Evolutionary conservation across 2,888 invertebrate species (phyloP).

Genomic region (Anarsia innoxiella): DNA sequence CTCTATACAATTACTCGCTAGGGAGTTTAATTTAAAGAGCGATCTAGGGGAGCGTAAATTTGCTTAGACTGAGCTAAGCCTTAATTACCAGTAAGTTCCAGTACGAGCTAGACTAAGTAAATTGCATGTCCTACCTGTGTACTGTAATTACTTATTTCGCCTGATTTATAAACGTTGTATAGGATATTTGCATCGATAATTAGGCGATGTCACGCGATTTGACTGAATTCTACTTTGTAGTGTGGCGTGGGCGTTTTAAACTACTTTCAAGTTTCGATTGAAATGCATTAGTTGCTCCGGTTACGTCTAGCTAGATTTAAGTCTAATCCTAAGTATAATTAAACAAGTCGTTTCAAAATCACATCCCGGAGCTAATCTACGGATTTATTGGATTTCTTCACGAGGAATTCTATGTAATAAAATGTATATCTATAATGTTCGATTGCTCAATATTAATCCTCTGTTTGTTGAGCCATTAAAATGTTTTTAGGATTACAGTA

Average conservation of each 20-base stretch:
- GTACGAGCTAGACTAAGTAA: slow-evolving; percentile 22
- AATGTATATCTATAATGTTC: too few relatives aligned
- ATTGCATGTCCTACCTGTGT: slow-evolving; percentile 30
- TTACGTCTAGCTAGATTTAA: too few relatives aligned
- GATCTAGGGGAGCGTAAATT: slow-evolving; percentile 38
- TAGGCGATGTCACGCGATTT: slow-evolving; percentile 16
- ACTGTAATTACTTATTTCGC: slow-evolving; percentile 28
- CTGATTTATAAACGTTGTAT: slow-evolving; percentile 20
- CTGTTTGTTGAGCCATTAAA: too few relatives aligned
- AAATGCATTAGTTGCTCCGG: too few relatives aligned
- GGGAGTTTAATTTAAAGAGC: slow-evolving; percentile 32
- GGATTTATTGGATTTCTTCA: too few relatives aligned
- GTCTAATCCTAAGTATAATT: too few relatives aligned
- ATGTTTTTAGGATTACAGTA: too few relatives aligned
- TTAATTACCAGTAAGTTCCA: slow-evolving; percentile 29
- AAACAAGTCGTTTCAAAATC: too few relatives aligned
- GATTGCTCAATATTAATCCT: too few relatives aligned
- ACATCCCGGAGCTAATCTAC: too few relatives aligned
- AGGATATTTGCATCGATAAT: slow-evolving; percentile 18
- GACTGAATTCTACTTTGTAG: neutral
- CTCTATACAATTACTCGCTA: slow-evolving; percentile 33
- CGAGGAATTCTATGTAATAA: too few relatives aligned
- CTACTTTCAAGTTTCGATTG: slow-evolving; percentile 17
- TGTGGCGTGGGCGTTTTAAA: slow-evolving; percentile 7
- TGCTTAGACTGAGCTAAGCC: slow-evolving; percentile 20